These are phyloP conservation scores for Mamestra configurata DNA, from an alignment of 1,140 invertebrate species.

Conservation along the genomic window DNA sequence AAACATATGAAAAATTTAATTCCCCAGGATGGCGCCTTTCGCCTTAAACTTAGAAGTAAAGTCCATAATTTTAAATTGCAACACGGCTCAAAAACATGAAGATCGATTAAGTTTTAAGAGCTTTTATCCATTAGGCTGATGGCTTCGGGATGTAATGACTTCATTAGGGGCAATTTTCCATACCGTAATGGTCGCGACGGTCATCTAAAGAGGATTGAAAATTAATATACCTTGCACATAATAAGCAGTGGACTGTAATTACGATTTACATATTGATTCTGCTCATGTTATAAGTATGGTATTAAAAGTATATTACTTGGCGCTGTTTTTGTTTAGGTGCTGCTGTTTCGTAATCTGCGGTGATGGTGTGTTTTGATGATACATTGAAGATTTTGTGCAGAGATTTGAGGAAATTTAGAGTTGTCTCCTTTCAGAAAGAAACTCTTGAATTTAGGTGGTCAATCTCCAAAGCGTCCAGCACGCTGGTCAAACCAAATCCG, in stretches of 20 bases:
- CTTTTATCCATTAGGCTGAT: conserved; percentile 73
- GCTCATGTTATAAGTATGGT: conserved; percentile 16
- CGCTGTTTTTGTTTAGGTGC: background rate
- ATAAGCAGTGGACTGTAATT: conserved; percentile 33
- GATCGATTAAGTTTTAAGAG: conserved; percentile 79
- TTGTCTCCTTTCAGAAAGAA: too few species aligned
- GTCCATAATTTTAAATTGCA: conserved; percentile 54
- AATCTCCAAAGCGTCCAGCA: too few species aligned
- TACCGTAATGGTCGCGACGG: conserved; percentile 59
- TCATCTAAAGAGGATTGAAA: conserved; percentile 67
- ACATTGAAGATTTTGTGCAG: background rate
- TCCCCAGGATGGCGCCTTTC: too few species aligned
- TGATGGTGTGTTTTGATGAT: background rate
- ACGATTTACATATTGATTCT: conserved; percentile 40
- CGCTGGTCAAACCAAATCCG: too few species aligned
- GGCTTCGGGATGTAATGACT: conserved; percentile 65
- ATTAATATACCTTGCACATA: conserved; percentile 56
- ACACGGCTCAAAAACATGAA: conserved; percentile 65
- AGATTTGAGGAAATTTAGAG: too few species aligned
- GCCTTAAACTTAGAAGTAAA: conserved; percentile 9
- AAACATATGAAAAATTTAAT: too few species aligned
- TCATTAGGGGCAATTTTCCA: conserved; percentile 66
- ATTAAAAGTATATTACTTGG: conserved; percentile 2
- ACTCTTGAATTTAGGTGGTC: too few species aligned
- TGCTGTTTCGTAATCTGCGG: background rate